Evolutionary conservation across 2,888 invertebrate species (phyloP).

Genomic region (Caenorhabditis japonica): DNA sequence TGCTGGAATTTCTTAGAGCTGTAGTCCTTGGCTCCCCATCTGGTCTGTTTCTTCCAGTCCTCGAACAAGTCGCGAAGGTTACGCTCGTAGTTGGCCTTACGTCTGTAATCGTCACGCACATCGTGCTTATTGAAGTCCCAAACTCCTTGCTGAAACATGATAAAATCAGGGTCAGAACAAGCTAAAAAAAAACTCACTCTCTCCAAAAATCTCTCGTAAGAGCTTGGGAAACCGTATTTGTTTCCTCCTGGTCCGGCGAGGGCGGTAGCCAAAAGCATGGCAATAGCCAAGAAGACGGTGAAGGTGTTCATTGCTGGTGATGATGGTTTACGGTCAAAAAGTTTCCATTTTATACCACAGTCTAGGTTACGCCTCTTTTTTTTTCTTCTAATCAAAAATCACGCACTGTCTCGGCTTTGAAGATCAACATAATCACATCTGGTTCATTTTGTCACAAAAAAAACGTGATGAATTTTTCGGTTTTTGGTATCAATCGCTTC

Average conservation of each 20-base stretch:
- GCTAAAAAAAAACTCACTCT: conserved; percentile 33
- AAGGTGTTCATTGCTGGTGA: conserved; percentile 43
- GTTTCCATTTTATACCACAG: conserved; percentile 26
- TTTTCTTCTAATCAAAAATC: not conserved
- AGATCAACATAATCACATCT: too few relatives aligned
- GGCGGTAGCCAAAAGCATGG: conserved; percentile 33
- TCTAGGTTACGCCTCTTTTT: not conserved
- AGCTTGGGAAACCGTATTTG: conserved; percentile 51
- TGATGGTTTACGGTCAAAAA: conserved; percentile 7
- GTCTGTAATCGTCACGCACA: conserved; percentile 14
- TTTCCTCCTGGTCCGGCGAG: conserved; percentile 19
- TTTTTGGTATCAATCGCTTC: too few relatives aligned
- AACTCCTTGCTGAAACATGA: conserved; percentile 44
- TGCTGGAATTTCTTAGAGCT: conserved; percentile 24
- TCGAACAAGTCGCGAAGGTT: conserved; percentile 49
- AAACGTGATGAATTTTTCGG: too few relatives aligned
- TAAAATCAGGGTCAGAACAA: not conserved
- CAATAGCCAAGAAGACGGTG: conserved; percentile 39
- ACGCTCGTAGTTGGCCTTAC: conserved; percentile 37
- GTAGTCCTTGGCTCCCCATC: conserved; percentile 48
- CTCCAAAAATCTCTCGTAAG: conserved; percentile 52
- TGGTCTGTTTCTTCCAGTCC: conserved; percentile 51
- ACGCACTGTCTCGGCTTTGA: too few relatives aligned
- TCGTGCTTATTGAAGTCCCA: conserved; percentile 54
- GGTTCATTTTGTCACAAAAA: too few relatives aligned